Percentiles rank a stretch among this genome's conserved stretches.
Conservation (phyloP, 2,888 invertebrate genomes). For the Formica aserva region DNA sequence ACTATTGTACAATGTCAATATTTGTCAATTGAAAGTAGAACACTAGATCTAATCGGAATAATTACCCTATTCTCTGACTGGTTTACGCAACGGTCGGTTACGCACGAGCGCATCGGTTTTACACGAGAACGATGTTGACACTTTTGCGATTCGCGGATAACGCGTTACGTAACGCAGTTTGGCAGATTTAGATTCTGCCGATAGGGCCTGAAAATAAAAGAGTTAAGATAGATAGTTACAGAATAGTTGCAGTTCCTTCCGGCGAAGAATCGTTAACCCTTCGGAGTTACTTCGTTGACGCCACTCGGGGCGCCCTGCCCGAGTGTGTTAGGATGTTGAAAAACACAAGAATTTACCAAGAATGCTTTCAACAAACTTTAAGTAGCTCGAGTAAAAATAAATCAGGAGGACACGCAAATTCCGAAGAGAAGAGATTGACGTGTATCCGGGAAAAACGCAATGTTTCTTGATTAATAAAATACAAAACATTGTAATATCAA, state of each 20-base stretch:
- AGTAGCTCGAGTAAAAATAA: constrained; percentile 34
- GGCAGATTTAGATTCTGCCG: constrained; percentile 30
- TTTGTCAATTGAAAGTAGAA: constrained; percentile 12
- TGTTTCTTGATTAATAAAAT: constrained; percentile 14
- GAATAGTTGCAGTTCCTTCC: constrained; percentile 33
- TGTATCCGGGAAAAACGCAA: background rate
- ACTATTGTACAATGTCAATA: background rate
- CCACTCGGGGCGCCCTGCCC: constrained; percentile 29
- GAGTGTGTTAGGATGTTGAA: constrained; percentile 31
- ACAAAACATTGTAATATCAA: background rate
- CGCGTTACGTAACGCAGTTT: constrained; percentile 36
- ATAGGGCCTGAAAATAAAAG: constrained; percentile 18
- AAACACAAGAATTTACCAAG: constrained; percentile 53
- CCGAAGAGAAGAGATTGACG: constrained; percentile 6
- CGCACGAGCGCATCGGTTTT: background rate
- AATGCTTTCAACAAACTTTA: constrained; percentile 48
- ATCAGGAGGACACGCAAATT: constrained; percentile 6
- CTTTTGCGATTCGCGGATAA: constrained; percentile 62
- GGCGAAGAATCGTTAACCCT: constrained; percentile 57
- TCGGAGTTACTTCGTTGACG: constrained; percentile 51
- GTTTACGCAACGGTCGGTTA: background rate
- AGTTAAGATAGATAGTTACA: constrained; percentile 16
- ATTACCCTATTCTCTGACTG: constrained; percentile 22
- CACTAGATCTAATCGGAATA: constrained; percentile 49
- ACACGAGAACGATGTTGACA: constrained; percentile 68